phyloP scores from a whole-genome alignment of 2,888 invertebrate species.

The Hofmannophila pseudospretella region DNA sequence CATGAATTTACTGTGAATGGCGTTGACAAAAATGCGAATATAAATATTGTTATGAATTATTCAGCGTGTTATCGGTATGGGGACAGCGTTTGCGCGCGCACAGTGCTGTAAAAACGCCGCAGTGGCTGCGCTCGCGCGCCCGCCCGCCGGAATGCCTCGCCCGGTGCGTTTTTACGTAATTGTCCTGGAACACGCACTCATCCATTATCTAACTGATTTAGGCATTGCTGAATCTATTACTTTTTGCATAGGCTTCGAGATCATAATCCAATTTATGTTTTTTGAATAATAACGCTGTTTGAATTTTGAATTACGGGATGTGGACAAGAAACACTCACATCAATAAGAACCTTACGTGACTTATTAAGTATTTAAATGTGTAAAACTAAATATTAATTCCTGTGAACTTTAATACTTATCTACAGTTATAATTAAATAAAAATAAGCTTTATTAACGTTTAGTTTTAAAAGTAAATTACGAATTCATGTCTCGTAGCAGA shows the following conservation, averaged over 20 bases:
- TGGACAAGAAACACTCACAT: too few species aligned
- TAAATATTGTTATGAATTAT: slow-evolving; percentile 75
- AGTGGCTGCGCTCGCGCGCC: slow-evolving; percentile 13
- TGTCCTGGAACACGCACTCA: slow-evolving; percentile 71
- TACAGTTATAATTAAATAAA: too few species aligned
- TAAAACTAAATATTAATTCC: too few species aligned
- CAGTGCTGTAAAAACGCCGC: slow-evolving; percentile 17
- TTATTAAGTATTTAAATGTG: too few species aligned
- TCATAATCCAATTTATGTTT: slow-evolving; percentile 22
- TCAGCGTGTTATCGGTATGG: slow-evolving; percentile 76
- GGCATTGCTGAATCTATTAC: slow-evolving; percentile 42
- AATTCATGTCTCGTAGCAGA: slow-evolving; percentile 55
- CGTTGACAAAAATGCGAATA: slow-evolving; percentile 77
- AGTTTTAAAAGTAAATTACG: slow-evolving; percentile 28
- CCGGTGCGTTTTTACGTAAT: slow-evolving; percentile 71
- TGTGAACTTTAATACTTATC: too few species aligned
- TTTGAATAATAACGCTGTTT: slow-evolving; percentile 3
- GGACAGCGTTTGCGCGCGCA: slow-evolving; percentile 36
- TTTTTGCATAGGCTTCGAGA: slow-evolving; percentile 29
- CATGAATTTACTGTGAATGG: slow-evolving; percentile 73
- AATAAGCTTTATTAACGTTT: background rate
- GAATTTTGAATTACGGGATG: slow-evolving; percentile 14
- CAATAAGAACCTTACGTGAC: background rate
- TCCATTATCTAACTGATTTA: slow-evolving; percentile 73
- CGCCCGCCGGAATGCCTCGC: slow-evolving; percentile 62